phyloP scores from a whole-genome alignment of 2,888 invertebrate species.

The Desoria tigrina region DNA sequence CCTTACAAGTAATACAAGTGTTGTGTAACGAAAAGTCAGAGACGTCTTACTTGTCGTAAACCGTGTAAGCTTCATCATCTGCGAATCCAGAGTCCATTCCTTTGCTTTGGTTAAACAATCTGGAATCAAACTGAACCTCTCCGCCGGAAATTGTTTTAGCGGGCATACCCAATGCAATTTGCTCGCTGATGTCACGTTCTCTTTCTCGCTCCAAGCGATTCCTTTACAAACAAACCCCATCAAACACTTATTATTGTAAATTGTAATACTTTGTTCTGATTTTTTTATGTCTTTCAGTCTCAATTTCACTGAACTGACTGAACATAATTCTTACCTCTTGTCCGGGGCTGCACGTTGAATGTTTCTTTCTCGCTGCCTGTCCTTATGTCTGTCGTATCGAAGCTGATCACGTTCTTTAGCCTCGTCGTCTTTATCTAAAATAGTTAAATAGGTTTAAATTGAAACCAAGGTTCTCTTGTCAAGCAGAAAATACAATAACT shows the following conservation, averaged over 20 bases:
- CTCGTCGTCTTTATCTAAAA: constrained; percentile 66
- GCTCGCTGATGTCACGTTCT: constrained; percentile 96
- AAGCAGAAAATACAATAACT: too few relatives aligned
- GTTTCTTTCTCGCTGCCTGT: constrained; percentile 89
- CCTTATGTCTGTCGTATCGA: constrained; percentile 84
- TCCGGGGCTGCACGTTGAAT: constrained; percentile 91
- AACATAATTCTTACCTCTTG: constrained; percentile 76
- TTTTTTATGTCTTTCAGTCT: too few relatives aligned
- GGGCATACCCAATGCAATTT: constrained; percentile 95
- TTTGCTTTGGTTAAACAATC: constrained; percentile 89
- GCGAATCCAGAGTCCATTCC: constrained; percentile 94
- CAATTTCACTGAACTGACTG: too few relatives aligned
- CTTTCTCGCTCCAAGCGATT: constrained; percentile 83
- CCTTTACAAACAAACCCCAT: constrained; percentile 57
- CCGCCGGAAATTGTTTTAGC: constrained; percentile 71
- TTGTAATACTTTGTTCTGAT: too few relatives aligned
- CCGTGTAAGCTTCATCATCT: constrained; percentile 96
- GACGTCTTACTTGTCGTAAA: constrained; percentile 86
- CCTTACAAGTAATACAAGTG: background rate
- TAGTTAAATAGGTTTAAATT: constrained; percentile 3
- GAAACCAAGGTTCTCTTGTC: too few relatives aligned
- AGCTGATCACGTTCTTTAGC: constrained; percentile 81
- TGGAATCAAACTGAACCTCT: constrained; percentile 89
- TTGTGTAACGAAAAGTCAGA: too few relatives aligned
- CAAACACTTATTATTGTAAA: background rate